These are phyloP conservation scores for Papilio aristodemus DNA, from an alignment of 1,140 invertebrate genomes.

Conservation along the genomic window DNA sequence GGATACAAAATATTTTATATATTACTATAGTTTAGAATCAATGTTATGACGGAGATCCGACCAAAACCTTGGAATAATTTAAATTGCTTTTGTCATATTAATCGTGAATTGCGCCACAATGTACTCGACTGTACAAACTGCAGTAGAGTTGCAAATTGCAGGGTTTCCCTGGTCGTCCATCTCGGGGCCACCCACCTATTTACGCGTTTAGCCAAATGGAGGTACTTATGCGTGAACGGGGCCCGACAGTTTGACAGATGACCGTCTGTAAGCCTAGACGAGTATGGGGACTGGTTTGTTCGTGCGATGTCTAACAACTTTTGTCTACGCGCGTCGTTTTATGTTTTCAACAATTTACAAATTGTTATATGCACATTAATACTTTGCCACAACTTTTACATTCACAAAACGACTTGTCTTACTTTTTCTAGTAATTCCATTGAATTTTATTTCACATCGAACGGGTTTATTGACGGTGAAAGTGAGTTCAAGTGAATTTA, in stretches of 20 bases:
- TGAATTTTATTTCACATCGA: conserved; percentile 31
- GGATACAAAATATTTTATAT: too few relatives aligned
- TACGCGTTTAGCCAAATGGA: conserved; percentile 19
- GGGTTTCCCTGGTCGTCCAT: conserved; percentile 4
- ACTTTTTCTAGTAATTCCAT: conserved; percentile 29
- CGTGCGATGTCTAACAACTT: background rate
- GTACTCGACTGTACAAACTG: background rate
- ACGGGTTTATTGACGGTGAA: conserved; percentile 32
- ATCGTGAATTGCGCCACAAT: too few relatives aligned
- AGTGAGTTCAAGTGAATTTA: conserved; percentile 31
- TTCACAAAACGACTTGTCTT: conserved; percentile 15
- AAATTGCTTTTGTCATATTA: too few relatives aligned
- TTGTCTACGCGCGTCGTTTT: background rate
- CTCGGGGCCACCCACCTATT: conserved; percentile 22
- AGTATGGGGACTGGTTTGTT: background rate
- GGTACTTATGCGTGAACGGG: conserved; percentile 25
- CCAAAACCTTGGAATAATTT: too few relatives aligned
- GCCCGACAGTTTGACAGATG: conserved; percentile 27
- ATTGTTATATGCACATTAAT: background rate
- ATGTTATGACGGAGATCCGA: too few relatives aligned
- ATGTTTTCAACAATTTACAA: conserved; percentile 7
- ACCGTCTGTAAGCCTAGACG: conserved; percentile 4
- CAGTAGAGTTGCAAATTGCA: background rate
- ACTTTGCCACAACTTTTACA: conserved; percentile 12
- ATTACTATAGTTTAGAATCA: too few relatives aligned